Conservation (phyloP, 2,888 invertebrate genomes). For the Bimastos eiseni region DNA sequence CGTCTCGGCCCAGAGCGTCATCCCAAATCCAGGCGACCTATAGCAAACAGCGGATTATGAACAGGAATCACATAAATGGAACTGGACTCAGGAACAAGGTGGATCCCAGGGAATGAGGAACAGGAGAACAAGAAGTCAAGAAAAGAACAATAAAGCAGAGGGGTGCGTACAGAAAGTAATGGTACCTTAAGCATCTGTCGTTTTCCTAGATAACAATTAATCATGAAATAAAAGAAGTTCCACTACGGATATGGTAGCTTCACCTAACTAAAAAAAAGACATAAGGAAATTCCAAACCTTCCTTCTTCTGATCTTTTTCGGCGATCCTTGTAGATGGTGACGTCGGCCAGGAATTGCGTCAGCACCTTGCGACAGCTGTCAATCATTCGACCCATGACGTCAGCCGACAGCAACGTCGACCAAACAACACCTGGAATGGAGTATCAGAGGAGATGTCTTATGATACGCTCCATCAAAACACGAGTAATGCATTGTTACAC, state of each 20-base stretch:
- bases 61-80: neutral
- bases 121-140: too few species aligned
- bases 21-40: constrained; percentile 76
- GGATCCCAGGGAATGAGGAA: too few species aligned
- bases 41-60: constrained; percentile 28
- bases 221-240: too few species aligned
- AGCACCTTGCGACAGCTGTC: constrained; percentile 88
- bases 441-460: too few species aligned
- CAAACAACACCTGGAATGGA: constrained; percentile 44
- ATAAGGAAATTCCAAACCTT: constrained; percentile 61
- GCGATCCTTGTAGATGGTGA: constrained; percentile 92
- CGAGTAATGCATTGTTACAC: too few species aligned
- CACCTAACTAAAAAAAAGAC: too few species aligned
- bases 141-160: too few species aligned
- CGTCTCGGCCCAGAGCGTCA: constrained; percentile 88
- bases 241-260: too few species aligned
- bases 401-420: constrained; percentile 87
- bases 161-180: too few species aligned
- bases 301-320: constrained; percentile 84
- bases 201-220: neutral
- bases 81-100: neutral
- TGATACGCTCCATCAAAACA: too few species aligned
- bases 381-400: constrained; percentile 73
- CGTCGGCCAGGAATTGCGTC: constrained; percentile 87
- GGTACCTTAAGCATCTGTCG: too few species aligned